phyloP scores from a whole-genome alignment of 2,888 invertebrate genomes.

The Meliscaeva auricollis region DNA sequence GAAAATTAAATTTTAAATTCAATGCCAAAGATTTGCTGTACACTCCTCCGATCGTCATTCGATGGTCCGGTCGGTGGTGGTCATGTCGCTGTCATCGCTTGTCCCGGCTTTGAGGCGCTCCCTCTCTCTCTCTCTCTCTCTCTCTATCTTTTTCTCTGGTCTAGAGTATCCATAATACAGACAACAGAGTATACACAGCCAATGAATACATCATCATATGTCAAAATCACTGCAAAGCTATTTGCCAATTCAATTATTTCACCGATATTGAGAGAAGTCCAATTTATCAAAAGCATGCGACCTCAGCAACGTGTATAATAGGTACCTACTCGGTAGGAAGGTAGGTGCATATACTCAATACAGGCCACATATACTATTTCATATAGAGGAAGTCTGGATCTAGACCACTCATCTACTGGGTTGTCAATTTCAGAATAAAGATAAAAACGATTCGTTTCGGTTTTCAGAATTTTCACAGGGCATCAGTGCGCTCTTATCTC shows the following conservation, averaged over 20 bases:
- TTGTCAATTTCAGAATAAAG: slow-evolving; percentile 60
- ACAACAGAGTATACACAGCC: slow-evolving; percentile 25
- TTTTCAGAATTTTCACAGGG: slow-evolving; percentile 18
- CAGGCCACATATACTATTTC: not conserved
- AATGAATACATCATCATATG: slow-evolving; percentile 75
- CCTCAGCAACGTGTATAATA: not conserved
- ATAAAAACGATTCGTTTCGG: slow-evolving; percentile 46
- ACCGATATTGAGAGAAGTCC: slow-evolving; percentile 65
- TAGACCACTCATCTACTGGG: slow-evolving; percentile 40
- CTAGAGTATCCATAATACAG: too few relatives aligned
- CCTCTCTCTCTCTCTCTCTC: too few relatives aligned
- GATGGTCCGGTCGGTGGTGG: not conserved
- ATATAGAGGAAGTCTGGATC: not conserved
- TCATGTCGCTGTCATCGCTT: slow-evolving; percentile 16
- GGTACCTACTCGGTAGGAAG: not conserved
- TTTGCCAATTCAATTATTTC: slow-evolving; percentile 74
- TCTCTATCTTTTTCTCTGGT: too few relatives aligned
- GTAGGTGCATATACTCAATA: not conserved
- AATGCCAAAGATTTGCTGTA: slow-evolving; percentile 44
- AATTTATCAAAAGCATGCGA: slow-evolving; percentile 64
- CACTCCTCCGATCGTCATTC: not conserved
- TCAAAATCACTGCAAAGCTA: slow-evolving; percentile 69
- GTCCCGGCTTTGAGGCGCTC: too few relatives aligned
- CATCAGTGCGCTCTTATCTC: slow-evolving; percentile 19
- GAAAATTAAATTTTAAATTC: slow-evolving; percentile 65